Conservation (phyloP, 2,797 vertebrate species). For the Babyrousa celebensis region DNA sequence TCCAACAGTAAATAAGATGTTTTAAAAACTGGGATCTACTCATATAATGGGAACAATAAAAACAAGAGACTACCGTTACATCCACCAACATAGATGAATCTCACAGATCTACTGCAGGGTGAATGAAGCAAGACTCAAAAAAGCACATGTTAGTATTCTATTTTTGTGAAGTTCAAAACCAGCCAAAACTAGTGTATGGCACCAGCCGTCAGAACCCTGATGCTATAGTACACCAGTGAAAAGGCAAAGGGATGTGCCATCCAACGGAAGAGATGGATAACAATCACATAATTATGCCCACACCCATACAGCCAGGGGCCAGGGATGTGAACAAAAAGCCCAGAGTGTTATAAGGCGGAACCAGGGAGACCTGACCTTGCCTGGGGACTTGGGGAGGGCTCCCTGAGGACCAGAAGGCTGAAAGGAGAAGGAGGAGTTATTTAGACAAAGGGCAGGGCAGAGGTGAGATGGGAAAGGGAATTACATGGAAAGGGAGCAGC, state of each 20-base stretch:
- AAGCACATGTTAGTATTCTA: not conserved
- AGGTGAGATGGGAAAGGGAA: not conserved
- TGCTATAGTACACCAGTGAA: not conserved
- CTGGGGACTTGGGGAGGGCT: not conserved
- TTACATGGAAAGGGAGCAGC: not conserved
- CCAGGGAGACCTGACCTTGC: not conserved
- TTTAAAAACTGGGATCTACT: not conserved
- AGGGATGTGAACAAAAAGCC: not conserved
- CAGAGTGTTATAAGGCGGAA: not conserved
- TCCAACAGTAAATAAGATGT: not conserved
- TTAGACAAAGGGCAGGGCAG: not conserved
- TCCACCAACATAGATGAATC: not conserved
- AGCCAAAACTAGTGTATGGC: not conserved
- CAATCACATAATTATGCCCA: not conserved
- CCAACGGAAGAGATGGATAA: not conserved
- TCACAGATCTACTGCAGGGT: accelerated
- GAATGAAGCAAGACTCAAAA: not conserved
- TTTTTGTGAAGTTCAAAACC: not conserved
- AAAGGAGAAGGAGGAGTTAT: not conserved
- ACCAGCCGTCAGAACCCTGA: not conserved
- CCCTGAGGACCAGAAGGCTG: not conserved
- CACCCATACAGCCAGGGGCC: not conserved
- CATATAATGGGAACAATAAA: not conserved
- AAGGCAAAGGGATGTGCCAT: not conserved
- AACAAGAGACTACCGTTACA: not conserved